Evolutionary conservation across 2,797 vertebrate genomes (phyloP), one percentile per base, ranked within the genome.

Genomic region (Hapalemur alaotrensis): DNA sequence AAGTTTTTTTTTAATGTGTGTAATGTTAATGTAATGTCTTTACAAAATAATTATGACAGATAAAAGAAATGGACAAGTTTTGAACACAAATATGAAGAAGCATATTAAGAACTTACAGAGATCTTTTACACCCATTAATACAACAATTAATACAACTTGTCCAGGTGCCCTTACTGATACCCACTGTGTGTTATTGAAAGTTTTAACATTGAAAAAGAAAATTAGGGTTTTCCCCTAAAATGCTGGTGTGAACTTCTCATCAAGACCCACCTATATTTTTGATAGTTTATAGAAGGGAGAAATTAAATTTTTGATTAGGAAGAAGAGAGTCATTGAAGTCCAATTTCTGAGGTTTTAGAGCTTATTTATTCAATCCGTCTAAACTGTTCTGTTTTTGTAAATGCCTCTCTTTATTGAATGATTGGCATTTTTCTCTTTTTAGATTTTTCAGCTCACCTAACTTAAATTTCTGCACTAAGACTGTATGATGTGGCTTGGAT

Each of bases 121-220:
- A 48, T 61, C 8, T 61, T 85, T 91, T 86, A 85, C 2, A 70
- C 17, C 22, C 22, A 23, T 87, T 88, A 65, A 9, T 72, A 1
- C 43, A 83, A 25, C 6, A 84, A 1, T 91, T 93, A 91, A 17
- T 69, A 57, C 41, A 59, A 1, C 41, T 28, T 80, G 4, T 88
- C 73, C 28, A 38, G 67, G 12, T 90, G 30, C 32, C 18, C 6
- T 92, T 83, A 89, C 25, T 82, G 52, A 82, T 78, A 50, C 12
- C 43, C 67, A 92, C 14, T 85, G 14, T 91, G 8, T 85, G 8
- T 76, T 84, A 91, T 1, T 63, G 50, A 92, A 57, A 59, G 11
- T 93, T 91, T 75, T 95, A 80, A 50, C 41, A 43, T 46, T 85
- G 41, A 83, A 90, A 93, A 57, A 32, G 61, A 95, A 81, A 96